A percentile compares a stretch with the other conserved stretches of the same genome.
Evolutionary conservation across 2,888 invertebrate species (phyloP).

Genomic region (Euplagia quadripunctaria): DNA sequence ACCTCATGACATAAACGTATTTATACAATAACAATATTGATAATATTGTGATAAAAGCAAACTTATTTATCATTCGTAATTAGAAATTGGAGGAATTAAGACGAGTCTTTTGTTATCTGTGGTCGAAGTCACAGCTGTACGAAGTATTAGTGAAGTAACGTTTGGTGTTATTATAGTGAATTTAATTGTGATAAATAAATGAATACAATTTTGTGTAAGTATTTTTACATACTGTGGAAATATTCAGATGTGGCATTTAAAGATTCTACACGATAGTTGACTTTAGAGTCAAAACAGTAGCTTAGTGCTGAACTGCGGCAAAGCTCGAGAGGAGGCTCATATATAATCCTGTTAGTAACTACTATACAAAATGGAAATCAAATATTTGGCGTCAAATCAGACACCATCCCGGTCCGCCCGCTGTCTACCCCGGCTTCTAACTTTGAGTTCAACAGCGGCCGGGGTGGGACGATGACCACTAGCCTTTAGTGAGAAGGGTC

Average conservation of each 20-base stretch:
- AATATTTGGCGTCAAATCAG: too few species aligned
- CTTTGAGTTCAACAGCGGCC: too few species aligned
- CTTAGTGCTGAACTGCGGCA: background rate
- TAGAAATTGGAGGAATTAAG: slow-evolving; percentile 26
- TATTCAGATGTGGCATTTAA: background rate
- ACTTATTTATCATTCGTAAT: slow-evolving; percentile 35
- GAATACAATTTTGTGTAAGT: slow-evolving; percentile 1
- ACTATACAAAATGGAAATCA: too few species aligned
- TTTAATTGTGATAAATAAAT: slow-evolving; percentile 8
- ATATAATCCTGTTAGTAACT: too few species aligned
- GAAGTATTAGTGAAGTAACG: background rate
- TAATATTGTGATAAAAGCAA: slow-evolving; percentile 20
- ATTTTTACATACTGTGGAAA: background rate
- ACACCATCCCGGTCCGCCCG: too few species aligned
- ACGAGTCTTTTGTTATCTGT: slow-evolving; percentile 14
- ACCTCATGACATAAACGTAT: slow-evolving; percentile 6
- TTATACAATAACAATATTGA: slow-evolving; percentile 25
- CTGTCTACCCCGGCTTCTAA: too few species aligned
- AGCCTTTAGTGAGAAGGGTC: too few species aligned
- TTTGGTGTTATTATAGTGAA: background rate
- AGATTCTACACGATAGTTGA: background rate
- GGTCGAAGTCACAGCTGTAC: background rate
- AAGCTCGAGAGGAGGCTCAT: background rate
- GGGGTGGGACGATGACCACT: too few species aligned
- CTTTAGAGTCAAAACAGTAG: background rate